phyloP scores from a whole-genome alignment of 2,797 vertebrate genomes.

The Propithecus deckenii region DNA sequence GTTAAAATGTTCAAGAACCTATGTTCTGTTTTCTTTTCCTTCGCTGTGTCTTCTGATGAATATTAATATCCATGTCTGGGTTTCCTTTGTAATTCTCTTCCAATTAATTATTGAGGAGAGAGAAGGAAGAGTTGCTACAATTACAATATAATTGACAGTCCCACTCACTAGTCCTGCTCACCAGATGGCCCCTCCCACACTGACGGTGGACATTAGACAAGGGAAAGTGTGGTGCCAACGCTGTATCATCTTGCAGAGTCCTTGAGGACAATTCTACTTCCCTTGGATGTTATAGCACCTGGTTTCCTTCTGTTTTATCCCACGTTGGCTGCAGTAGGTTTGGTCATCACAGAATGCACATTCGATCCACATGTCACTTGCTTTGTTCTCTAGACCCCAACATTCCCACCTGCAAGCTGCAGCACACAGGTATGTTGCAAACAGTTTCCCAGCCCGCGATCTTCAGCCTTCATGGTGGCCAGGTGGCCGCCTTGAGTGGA shows the following conservation, averaged over 20 bases:
- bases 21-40: constrained; percentile 1
- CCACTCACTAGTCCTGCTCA: background rate
- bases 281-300: background rate
- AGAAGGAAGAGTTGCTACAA: background rate
- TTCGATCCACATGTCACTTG: background rate
- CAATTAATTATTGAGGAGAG: background rate
- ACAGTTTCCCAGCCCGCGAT: accelerated
- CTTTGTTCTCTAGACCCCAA: background rate
- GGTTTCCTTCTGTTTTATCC: background rate
- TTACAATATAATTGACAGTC: background rate
- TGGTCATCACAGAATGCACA: background rate
- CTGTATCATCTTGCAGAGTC: background rate
- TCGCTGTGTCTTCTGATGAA: background rate
- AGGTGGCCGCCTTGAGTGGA: background rate
- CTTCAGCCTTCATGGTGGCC: background rate
- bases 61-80: background rate
- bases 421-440: no score
- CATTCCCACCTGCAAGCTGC: background rate
- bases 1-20: background rate
- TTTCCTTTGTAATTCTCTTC: background rate
- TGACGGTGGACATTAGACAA: background rate
- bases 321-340: background rate
- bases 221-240: background rate
- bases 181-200: background rate
- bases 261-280: background rate